Conservation (phyloP, 2,797 vertebrate species). For the Smutsia temminckii region DNA sequence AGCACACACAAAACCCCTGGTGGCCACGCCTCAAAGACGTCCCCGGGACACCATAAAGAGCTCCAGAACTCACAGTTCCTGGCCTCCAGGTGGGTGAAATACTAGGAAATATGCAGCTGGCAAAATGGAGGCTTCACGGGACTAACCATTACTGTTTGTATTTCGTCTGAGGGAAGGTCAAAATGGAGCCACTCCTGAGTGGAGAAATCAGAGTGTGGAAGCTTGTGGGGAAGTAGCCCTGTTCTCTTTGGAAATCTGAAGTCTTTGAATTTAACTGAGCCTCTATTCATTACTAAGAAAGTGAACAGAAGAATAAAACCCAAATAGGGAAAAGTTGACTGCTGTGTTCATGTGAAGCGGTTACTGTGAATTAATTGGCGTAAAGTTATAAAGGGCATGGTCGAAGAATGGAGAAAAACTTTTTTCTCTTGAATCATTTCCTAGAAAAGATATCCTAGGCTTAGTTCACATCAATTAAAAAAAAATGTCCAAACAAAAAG, state of each 20-base stretch:
- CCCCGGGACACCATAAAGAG: conserved; percentile 11
- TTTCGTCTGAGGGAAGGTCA: conserved; percentile 75
- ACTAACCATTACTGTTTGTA: conserved; percentile 73
- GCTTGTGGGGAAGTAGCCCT: conserved; percentile 62
- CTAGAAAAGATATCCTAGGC: conserved; percentile 2
- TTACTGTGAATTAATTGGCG: conserved; percentile 59
- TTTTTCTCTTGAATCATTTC: conserved; percentile 27
- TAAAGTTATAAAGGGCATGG: conserved; percentile 39
- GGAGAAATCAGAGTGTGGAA: conserved; percentile 64
- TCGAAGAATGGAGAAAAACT: not conserved
- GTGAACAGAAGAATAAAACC: conserved; percentile 48
- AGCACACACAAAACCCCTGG: conserved; percentile 41
- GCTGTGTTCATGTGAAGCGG: not conserved
- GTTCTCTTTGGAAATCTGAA: conserved; percentile 69
- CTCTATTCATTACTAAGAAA: conserved; percentile 52
- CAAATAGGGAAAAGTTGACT: conserved; percentile 44
- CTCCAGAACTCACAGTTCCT: conserved; percentile 70
- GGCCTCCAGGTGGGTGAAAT: conserved; percentile 75
- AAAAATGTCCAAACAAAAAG: not conserved
- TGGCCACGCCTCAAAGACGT: conserved; percentile 59
- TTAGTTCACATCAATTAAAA: conserved; percentile 1
- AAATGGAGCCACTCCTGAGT: conserved; percentile 64
- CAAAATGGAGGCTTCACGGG: conserved; percentile 64
- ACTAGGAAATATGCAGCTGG: conserved; percentile 67
- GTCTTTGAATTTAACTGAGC: conserved; percentile 59